phyloP scores from a whole-genome alignment of 2,888 invertebrate genomes.

The Anodontia alba region DNA sequence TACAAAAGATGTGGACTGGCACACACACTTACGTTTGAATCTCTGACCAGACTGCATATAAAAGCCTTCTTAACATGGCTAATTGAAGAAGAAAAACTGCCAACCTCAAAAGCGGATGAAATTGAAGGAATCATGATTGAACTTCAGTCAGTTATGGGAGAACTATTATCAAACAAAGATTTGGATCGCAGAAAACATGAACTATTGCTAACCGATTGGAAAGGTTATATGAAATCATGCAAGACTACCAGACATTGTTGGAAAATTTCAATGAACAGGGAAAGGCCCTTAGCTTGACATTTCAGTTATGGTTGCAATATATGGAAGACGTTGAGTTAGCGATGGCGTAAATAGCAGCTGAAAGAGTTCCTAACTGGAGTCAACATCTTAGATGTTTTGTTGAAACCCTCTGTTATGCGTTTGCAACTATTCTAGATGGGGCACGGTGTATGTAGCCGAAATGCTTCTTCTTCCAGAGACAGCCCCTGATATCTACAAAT shows the following conservation, averaged over 20 bases:
- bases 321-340: background rate
- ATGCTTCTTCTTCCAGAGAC: constrained; percentile 27
- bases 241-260: no score
- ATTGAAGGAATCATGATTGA: no score
- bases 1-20: background rate
- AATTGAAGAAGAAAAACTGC: background rate
- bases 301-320: background rate
- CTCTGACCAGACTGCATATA: background rate
- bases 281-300: background rate
- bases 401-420: background rate
- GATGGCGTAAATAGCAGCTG: background rate
- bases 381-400: background rate
- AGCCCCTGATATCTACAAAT: constrained; percentile 36
- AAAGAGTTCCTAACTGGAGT: background rate
- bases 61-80: background rate
- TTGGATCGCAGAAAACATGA: no score
- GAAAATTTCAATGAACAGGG: no score
- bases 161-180: no score
- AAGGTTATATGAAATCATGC: no score
- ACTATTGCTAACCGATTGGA: no score
- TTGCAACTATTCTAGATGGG: constrained; percentile 53
- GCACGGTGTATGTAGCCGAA: constrained; percentile 50
- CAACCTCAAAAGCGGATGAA: background rate
- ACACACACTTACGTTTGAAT: background rate
- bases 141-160: no score